Evolutionary conservation across 2,888 invertebrate genomes (phyloP), one percentile per base, ranked within the genome.

Genomic region (Eumerus sabulonum): DNA sequence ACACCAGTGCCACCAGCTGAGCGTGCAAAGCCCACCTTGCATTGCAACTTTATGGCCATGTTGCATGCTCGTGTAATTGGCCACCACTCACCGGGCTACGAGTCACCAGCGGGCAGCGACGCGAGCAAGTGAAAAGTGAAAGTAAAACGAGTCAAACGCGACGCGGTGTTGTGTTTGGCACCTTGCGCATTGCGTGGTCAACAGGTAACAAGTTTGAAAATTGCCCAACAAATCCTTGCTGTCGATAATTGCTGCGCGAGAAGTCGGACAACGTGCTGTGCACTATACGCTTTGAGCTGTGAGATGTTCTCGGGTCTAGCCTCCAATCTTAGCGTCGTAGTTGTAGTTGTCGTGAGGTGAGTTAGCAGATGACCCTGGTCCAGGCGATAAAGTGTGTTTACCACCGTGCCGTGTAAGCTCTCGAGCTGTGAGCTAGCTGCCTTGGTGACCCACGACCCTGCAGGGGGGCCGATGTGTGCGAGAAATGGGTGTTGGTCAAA

Each of bases 401-500:
- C 7, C 7, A 40, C 5, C 9, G 9, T 57, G 42, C 40, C 16
- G 7, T 2, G 27, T 4, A 27, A 2, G 27, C 27, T 27, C 7
- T 27, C 27, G 27, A 27, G n/a, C 45, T 45, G 42, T 27, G 38
- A 19, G 14, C 3, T 40, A n/a, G 40, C 40, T 40, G 40, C 40
- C 11, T 40, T 40, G 40, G 40, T 27, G 27, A 27, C 27, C 27
- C 27, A 27, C 27, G 27, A n/a, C 67, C 40, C n/a, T 48, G 66
- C 45, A 40, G 45, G 18, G 45, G 40, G 27, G 27, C 38, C 54
- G n/a, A 56, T 42, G 17, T 19, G 17, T 50, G 14, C 40, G 42
- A 19, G 53, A 67, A 57, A 67, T 77, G 77, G 77, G 77, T 73
- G 77, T 73, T 73, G 77, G 59, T 38, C 53, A 68, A 68, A 73